Conservation (phyloP, 2,113 vertebrate genomes). For the Pteruthius melanotis region DNA sequence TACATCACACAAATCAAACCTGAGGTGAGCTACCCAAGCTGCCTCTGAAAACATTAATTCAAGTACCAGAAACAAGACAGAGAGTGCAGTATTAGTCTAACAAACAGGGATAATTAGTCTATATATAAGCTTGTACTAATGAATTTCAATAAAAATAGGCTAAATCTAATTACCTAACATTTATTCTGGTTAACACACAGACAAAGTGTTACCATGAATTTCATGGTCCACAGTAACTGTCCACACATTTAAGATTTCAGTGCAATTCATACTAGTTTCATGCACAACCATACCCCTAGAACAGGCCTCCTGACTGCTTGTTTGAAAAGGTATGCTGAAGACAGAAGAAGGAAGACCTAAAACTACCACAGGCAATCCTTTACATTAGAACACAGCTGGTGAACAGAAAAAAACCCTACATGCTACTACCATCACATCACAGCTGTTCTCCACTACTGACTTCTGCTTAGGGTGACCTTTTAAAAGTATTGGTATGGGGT, state of each 20-base stretch:
- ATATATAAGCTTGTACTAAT: not conserved
- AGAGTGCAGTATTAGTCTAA: not conserved
- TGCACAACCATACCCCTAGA: not conserved
- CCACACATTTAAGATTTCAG: not conserved
- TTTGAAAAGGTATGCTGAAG: not conserved
- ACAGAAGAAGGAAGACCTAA: not conserved
- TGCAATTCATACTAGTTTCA: not conserved
- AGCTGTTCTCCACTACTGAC: not conserved
- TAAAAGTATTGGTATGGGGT: not conserved
- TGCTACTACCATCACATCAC: not conserved
- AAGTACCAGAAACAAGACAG: not conserved
- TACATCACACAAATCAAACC: not conserved
- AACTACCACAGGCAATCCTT: not conserved
- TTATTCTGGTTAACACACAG: not conserved
- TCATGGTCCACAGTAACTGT: not conserved
- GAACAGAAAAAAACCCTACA: not conserved
- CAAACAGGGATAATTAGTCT: not conserved
- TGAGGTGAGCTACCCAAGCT: not conserved
- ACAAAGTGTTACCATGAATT: not conserved
- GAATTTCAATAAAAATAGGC: constrained; percentile 7
- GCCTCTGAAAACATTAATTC: not conserved
- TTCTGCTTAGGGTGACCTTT: not conserved
- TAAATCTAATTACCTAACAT: not conserved
- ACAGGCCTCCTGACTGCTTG: not conserved
- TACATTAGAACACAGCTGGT: not conserved